Conservation (phyloP, 2,888 invertebrate genomes). For the Quadriops clusia region DNA sequence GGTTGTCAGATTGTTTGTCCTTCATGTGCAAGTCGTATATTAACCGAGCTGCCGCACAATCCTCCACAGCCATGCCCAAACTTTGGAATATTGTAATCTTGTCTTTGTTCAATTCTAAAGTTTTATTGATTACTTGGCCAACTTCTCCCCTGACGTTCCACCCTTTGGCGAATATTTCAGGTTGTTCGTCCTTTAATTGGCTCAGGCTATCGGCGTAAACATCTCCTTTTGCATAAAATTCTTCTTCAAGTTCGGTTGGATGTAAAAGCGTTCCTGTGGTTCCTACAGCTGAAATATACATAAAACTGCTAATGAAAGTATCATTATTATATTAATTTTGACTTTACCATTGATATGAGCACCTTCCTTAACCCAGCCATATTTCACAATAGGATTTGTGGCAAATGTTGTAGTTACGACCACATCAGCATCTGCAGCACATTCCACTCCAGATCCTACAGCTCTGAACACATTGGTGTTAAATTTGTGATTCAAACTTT, state of each 20-base stretch:
- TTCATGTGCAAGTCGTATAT: slow-evolving; percentile 31
- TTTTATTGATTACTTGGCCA: slow-evolving; percentile 41
- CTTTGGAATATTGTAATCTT: slow-evolving; percentile 50
- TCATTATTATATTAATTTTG: background rate
- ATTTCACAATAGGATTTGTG: slow-evolving; percentile 38
- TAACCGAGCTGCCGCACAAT: slow-evolving; percentile 45
- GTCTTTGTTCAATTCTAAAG: slow-evolving; percentile 24
- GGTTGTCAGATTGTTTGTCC: too few species aligned
- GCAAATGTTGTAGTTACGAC: slow-evolving; percentile 48
- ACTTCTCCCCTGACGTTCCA: slow-evolving; percentile 43
- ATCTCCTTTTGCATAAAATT: slow-evolving; percentile 38
- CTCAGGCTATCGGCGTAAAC: slow-evolving; percentile 45
- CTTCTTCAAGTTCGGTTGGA: slow-evolving; percentile 39
- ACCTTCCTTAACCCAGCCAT: slow-evolving; percentile 41
- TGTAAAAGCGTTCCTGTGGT: slow-evolving; percentile 39
- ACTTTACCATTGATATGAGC: slow-evolving; percentile 51
- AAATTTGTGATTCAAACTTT: slow-evolving; percentile 29
- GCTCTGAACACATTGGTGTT: slow-evolving; percentile 20
- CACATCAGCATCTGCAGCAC: slow-evolving; percentile 46
- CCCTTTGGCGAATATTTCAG: slow-evolving; percentile 38
- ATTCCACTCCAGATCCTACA: slow-evolving; percentile 26
- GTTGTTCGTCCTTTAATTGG: slow-evolving; percentile 41
- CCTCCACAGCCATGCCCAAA: slow-evolving; percentile 51
- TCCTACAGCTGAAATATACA: slow-evolving; percentile 42
- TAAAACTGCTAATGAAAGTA: background rate